Evolutionary conservation across 2,888 invertebrate genomes (phyloP), one percentile per base, ranked within the genome.

Genomic region (Dysmachus trigonus): DNA sequence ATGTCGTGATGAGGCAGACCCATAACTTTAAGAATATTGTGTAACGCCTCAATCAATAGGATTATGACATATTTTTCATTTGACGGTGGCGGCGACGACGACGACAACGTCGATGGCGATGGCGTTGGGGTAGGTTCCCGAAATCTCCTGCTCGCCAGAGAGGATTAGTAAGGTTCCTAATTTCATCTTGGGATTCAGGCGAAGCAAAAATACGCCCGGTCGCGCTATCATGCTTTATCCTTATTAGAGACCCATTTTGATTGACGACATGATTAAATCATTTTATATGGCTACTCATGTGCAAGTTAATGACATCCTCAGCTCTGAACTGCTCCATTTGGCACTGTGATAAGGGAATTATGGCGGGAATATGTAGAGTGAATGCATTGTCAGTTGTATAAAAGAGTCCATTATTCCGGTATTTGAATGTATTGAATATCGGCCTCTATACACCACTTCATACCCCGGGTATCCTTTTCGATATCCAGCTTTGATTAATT

Each of bases 41-140:
- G 83, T 83, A 83, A 83, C 72, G 72, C 83, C 83, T 83, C 47
- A 83, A 83, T 83, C 83, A 72, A 83, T 83, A 72, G 72, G 83
- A 83, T 83, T 83, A 83, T 83, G 83, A 83, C 83, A 83, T 83
- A 72, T 83, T 83, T 83, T 83, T 83, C 72, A 72, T 83, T 83
- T 38, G 15, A 10, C 53, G 47, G 13, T 41, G 38, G 27, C 41
- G 53, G n/a, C 53, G 47, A 10, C 15, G 38, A 15, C 41, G 53
- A 10, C 53, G 47, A 10, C 15, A 15, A 15, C 41, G 53, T 83
- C 72, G 83, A n/a, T n/a, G n/a, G n/a, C 53, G 47, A 10, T 41
- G 38, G 27, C 41, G 53, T 83, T 83, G 83, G 72, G 83, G 72
- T 83, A 83, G 83, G 83, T 83, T 72, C 41, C n/a, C 72, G 35